phyloP scores from a whole-genome alignment of 2,797 vertebrate genomes.

The Chromobotia macracanthus region DNA sequence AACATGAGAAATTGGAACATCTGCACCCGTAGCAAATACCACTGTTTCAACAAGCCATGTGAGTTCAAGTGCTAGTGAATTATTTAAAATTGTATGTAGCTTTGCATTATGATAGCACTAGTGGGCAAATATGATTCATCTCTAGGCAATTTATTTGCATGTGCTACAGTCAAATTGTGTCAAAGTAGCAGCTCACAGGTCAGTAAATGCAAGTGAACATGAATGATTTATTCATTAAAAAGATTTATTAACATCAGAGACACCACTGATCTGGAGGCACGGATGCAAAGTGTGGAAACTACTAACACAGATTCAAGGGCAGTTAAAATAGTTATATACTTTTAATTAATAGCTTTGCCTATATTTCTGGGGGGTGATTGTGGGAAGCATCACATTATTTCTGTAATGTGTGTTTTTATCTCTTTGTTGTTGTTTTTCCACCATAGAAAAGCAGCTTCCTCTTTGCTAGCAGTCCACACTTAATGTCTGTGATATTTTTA shows the following conservation, averaged over 20 bases:
- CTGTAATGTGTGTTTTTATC: not conserved
- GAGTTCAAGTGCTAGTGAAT: not conserved
- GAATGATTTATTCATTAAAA: not conserved
- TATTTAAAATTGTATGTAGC: not conserved
- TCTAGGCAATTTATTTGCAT: not conserved
- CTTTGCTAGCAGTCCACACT: not conserved
- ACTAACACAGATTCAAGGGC: not conserved
- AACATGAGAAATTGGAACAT: not conserved
- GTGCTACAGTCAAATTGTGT: not conserved
- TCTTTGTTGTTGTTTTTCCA: slow-evolving; percentile 11
- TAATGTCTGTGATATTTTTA: slow-evolving; percentile 17
- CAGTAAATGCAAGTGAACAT: not conserved
- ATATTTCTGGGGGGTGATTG: slow-evolving; percentile 4
- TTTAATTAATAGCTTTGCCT: slow-evolving; percentile 23
- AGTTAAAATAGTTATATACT: slow-evolving; percentile 10
- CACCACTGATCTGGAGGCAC: not conserved
- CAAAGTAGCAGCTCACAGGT: not conserved
- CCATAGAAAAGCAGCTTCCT: not conserved
- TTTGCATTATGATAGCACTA: not conserved
- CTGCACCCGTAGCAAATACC: not conserved
- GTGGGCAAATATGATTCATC: too few relatives aligned
- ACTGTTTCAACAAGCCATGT: too few relatives aligned
- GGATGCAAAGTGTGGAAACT: slow-evolving; percentile 15
- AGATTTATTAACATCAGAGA: not conserved
- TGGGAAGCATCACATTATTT: not conserved